Conservation (phyloP, 2,797 vertebrate genomes). For the Chaetophractus vellerosus region DNA sequence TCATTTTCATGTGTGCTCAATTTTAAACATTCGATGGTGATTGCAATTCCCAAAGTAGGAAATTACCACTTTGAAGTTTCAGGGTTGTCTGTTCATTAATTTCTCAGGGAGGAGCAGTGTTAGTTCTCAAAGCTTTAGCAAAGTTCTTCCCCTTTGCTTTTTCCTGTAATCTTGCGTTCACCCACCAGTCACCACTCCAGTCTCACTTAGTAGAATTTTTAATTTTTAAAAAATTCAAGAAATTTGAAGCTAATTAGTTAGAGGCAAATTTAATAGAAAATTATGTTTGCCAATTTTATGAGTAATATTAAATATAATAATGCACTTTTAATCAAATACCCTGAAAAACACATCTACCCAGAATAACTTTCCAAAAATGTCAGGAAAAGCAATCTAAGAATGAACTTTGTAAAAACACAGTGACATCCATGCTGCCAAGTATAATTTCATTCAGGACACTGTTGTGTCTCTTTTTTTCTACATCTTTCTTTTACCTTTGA, state of each 20-base stretch:
- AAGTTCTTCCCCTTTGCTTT: constrained; percentile 39
- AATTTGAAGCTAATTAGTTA: constrained; percentile 47
- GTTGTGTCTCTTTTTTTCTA: constrained; percentile 64
- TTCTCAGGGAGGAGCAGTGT: constrained; percentile 58
- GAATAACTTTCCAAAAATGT: constrained; percentile 47
- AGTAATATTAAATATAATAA: constrained; percentile 62
- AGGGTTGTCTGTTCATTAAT: constrained; percentile 81
- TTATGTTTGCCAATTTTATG: constrained; percentile 52
- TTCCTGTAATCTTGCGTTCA: neutral
- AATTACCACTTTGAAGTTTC: constrained; percentile 73
- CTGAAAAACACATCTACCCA: constrained; percentile 41
- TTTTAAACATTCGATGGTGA: constrained; percentile 79
- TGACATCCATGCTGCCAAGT: neutral
- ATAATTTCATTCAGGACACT: constrained; percentile 70
- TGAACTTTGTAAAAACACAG: neutral
- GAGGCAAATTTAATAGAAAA: constrained; percentile 47
- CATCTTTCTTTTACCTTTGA: constrained; percentile 73
- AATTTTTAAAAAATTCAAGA: constrained; percentile 1
- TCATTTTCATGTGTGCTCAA: constrained; percentile 63
- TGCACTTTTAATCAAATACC: constrained; percentile 48
- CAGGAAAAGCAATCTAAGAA: constrained; percentile 33
- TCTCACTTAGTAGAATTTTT: constrained; percentile 24
- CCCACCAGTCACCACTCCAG: constrained; percentile 24
- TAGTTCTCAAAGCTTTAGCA: constrained; percentile 55
- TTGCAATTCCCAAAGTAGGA: constrained; percentile 65